Evolutionary conservation across 2,888 invertebrate genomes (phyloP).

Genomic region (Lasius platythorax): DNA sequence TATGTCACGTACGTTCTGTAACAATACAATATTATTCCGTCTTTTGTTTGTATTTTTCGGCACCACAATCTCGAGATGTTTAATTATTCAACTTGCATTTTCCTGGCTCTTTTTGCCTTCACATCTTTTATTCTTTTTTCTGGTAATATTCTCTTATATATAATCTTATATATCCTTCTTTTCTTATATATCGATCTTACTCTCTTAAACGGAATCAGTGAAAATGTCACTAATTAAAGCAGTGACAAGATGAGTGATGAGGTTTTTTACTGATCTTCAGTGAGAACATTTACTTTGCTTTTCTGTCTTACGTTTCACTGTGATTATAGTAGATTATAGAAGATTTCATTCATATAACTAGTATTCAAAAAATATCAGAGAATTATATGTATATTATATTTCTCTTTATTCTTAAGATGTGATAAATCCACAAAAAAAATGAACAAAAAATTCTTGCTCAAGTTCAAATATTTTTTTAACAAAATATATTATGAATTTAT

Average conservation of each 20-base stretch:
- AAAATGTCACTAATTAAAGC: neutral
- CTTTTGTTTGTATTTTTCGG: neutral
- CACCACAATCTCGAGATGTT: neutral
- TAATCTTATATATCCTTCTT: neutral
- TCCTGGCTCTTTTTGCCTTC: neutral
- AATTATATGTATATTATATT: neutral
- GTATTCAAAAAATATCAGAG: neutral
- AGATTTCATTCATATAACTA: neutral
- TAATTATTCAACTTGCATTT: neutral
- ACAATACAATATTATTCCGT: neutral
- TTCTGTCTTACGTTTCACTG: neutral
- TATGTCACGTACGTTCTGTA: too few relatives aligned
- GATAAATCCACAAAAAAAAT: neutral
- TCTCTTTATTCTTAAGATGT: neutral
- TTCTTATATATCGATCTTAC: neutral
- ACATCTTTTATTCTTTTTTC: neutral
- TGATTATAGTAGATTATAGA: neutral
- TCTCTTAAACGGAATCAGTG: neutral
- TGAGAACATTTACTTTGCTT: neutral
- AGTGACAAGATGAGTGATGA: neutral
- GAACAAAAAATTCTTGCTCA: neutral
- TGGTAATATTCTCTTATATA: neutral
- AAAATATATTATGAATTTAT: neutral
- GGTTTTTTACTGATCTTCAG: neutral
- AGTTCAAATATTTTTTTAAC: neutral